A percentile compares a stretch with the other conserved stretches of the same genome.
Conservation (phyloP, 1,140 invertebrate species). For the Choristoneura fumiferana region DNA sequence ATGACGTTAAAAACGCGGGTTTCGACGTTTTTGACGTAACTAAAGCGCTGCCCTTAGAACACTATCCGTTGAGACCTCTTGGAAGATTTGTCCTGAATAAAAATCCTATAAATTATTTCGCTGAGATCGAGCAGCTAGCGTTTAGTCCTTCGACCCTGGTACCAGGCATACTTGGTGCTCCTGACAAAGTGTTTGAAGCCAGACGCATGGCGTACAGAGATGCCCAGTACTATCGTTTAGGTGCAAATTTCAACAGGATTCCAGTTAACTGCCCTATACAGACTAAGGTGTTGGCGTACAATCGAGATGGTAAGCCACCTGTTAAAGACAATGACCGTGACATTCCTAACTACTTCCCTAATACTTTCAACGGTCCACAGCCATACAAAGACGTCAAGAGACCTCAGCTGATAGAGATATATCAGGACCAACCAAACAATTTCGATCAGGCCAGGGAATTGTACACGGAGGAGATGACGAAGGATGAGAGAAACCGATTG, state of each 20-base stretch:
- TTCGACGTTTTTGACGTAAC: conserved; percentile 85
- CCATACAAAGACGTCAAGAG: conserved; percentile 62
- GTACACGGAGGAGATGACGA: conserved; percentile 16
- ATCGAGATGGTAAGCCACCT: conserved; percentile 90
- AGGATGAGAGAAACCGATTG: conserved; percentile 9
- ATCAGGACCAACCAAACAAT: conserved; percentile 11
- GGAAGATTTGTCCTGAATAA: conserved; percentile 91
- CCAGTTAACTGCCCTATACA: conserved; percentile 95
- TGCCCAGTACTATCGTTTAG: conserved; percentile 93
- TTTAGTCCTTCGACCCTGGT: conserved; percentile 92
- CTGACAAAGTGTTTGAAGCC: conserved; percentile 94
- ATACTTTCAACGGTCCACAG: conserved; percentile 89
- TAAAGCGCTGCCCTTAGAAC: conserved; percentile 88
- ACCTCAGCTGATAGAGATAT: conserved; percentile 8
- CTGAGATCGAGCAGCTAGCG: conserved; percentile 94
- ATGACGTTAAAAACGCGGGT: conserved; percentile 77
- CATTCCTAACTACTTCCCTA: conserved; percentile 94
- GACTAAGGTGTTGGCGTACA: conserved; percentile 83
- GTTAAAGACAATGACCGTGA: conserved; percentile 83
- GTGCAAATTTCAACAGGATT: conserved; percentile 91
- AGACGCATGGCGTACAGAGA: conserved; percentile 94
- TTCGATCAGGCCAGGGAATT: conserved; percentile 11
- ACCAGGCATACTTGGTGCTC: conserved; percentile 90
- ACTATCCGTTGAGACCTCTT: conserved; percentile 90
- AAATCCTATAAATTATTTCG: conserved; percentile 92